Percentiles rank a stretch among this genome's conserved stretches.
phyloP scores from a whole-genome alignment of 2,113 vertebrate genomes.

The Hipposideros armiger region DNA sequence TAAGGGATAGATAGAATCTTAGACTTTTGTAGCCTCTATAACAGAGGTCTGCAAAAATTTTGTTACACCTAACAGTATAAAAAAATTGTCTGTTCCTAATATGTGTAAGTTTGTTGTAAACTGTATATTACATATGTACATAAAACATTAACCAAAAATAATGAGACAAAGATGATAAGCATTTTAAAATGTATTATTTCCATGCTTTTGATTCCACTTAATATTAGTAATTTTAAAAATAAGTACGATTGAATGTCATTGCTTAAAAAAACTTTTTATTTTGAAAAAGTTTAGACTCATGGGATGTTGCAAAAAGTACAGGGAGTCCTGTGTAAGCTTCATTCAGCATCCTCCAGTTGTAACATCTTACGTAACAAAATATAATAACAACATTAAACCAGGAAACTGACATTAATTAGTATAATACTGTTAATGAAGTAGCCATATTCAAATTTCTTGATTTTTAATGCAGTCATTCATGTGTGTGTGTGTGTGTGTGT shows the following conservation, averaged over 20 bases:
- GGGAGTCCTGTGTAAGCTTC: background rate
- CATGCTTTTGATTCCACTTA: background rate
- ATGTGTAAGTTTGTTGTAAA: background rate
- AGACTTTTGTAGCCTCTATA: background rate
- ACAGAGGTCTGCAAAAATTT: background rate
- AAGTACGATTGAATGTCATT: background rate
- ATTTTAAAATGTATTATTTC: background rate
- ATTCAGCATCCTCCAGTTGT: background rate
- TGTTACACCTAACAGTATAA: background rate
- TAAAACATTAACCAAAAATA: background rate
- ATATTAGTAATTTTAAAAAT: slow-evolving; percentile 17
- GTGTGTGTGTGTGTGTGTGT: background rate
- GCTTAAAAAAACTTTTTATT: background rate
- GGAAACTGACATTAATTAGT: background rate
- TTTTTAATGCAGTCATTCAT: background rate
- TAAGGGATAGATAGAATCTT: background rate
- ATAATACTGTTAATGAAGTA: background rate
- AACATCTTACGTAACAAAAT: background rate
- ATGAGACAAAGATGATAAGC: background rate
- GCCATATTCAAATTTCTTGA: background rate
- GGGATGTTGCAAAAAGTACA: background rate
- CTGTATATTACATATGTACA: background rate
- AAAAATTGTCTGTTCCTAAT: background rate
- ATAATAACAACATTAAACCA: background rate
- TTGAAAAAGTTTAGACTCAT: slow-evolving; percentile 5